Base-by-base conservation (phyloP, 2,797 vertebrate genomes). In the Pangasius macronema region DNA sequence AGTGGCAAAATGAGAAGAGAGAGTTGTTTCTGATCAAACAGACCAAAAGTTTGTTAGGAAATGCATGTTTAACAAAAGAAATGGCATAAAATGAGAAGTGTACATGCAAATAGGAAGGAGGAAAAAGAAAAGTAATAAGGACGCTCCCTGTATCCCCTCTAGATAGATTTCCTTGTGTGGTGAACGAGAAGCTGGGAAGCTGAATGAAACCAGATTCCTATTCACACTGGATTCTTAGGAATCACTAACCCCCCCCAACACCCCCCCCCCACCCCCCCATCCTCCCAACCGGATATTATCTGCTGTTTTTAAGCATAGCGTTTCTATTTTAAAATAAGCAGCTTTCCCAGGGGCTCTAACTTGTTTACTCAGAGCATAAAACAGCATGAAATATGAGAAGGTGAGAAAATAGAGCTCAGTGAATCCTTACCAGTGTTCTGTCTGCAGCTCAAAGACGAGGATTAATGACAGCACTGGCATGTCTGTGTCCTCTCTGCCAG, bases 401-500 rank as follows among this genome's bases (percentile, higher is more conserved):
- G 6, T 84, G 61, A 46, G 53, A 87, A 72, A 81, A 85, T 2
- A 16, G 39, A 72, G 30, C 77, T 85, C 51, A 61, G 30, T 81
- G 85, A 82, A 81, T 46, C 70, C 59, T 88, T 83, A 73, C 68
- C 42, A 86, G 53, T 39, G 67, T 30, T 73, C 76, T 86, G 8
- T 85, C 72, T 88, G 76, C 22, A 63, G 70, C 65, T 81, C 72
- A 55, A 86, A 86, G 84, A 88, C 59, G 59, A 82, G 76, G 72
- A 70, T 36, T 33, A 70, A 87, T 91, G 91, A 89, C 90, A 88
- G 57, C 81, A 79, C 83, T 68, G 88, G 85, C 88, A 86, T 85
- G 90, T 90, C 61, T 77, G 72, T 89, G 91, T 91, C 89, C 65
- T 81, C 84, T 86, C 83, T 89, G 86, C 89, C 88, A 85, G 90